A percentile compares a stretch with the other conserved stretches of the same genome.
These are phyloP conservation scores for Coranthus polyacanthus DNA, from an alignment of 2,797 vertebrate species.

Conservation along the genomic window DNA sequence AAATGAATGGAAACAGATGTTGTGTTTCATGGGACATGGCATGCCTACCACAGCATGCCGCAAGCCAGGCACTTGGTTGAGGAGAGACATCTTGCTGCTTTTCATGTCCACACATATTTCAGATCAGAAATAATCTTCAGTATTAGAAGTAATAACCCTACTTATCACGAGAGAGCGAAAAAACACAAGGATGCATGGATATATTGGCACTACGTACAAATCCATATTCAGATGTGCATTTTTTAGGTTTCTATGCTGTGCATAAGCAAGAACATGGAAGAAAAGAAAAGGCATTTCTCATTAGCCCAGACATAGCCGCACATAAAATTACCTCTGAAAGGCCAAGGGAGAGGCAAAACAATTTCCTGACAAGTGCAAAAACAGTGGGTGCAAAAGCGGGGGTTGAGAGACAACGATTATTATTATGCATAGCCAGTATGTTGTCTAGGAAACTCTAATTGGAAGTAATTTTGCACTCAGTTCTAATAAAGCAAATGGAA, in stretches of 20 bases:
- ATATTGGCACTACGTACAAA: neutral
- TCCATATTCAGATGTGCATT: neutral
- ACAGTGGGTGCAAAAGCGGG: constrained; percentile 35
- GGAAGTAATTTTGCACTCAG: constrained; percentile 75
- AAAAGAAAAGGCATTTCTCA: constrained; percentile 42
- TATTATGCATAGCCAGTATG: constrained; percentile 62
- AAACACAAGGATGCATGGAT: constrained; percentile 4
- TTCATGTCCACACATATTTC: constrained; percentile 48
- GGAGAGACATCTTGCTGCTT: constrained; percentile 58
- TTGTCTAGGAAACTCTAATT: constrained; percentile 82
- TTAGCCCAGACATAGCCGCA: constrained; percentile 51
- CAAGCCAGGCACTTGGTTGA: constrained; percentile 48
- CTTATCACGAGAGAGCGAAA: constrained; percentile 29
- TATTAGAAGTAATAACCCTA: constrained; percentile 34
- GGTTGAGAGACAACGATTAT: constrained; percentile 51
- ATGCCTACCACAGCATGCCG: constrained; percentile 55
- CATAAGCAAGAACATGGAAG: constrained; percentile 35
- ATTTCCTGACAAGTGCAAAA: constrained; percentile 72
- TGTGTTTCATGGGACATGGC: constrained; percentile 65
- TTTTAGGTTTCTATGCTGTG: constrained; percentile 11
- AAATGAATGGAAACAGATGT: constrained; percentile 79
- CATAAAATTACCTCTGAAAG: constrained; percentile 60
- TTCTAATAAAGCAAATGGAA: constrained; percentile 73
- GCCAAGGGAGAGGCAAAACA: constrained; percentile 66
- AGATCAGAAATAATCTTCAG: constrained; percentile 47